These are phyloP conservation scores for Fringilla coelebs DNA, from an alignment of 2,797 vertebrate species.

Conservation along the genomic window DNA sequence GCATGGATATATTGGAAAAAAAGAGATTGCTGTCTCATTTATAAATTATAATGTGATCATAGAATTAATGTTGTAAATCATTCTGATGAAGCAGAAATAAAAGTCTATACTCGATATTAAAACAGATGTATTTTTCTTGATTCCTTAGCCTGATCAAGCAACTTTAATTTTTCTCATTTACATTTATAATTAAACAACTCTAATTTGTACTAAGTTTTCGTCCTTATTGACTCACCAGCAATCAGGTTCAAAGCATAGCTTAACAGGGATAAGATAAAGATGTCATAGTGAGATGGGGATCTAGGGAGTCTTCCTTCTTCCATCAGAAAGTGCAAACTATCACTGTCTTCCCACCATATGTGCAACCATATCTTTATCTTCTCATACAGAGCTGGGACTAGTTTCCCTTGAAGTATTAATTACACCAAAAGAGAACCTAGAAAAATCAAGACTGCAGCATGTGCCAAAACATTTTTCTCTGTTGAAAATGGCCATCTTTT, in stretches of 20 bases:
- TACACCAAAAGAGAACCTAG: neutral
- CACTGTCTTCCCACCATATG: neutral
- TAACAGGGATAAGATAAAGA: neutral
- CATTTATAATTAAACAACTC: neutral
- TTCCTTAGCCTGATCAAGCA: neutral
- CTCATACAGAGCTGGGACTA: neutral
- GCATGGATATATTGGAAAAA: neutral
- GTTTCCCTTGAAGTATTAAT: neutral
- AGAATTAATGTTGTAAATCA: neutral
- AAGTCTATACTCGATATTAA: neutral
- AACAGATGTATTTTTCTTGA: neutral
- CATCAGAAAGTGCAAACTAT: neutral
- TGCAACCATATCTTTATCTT: neutral
- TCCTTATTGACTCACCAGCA: neutral
- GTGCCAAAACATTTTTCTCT: neutral
- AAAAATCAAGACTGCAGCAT: neutral
- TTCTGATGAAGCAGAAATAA: conserved; percentile 2
- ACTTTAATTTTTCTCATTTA: neutral
- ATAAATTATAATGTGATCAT: neutral
- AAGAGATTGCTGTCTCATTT: neutral
- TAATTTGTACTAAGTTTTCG: neutral
- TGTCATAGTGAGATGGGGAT: neutral
- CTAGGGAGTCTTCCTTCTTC: neutral
- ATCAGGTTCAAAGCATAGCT: neutral
- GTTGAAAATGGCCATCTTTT: neutral